Conservation (phyloP, 2,113 vertebrate genomes). For the Lates calcarifer region DNA sequence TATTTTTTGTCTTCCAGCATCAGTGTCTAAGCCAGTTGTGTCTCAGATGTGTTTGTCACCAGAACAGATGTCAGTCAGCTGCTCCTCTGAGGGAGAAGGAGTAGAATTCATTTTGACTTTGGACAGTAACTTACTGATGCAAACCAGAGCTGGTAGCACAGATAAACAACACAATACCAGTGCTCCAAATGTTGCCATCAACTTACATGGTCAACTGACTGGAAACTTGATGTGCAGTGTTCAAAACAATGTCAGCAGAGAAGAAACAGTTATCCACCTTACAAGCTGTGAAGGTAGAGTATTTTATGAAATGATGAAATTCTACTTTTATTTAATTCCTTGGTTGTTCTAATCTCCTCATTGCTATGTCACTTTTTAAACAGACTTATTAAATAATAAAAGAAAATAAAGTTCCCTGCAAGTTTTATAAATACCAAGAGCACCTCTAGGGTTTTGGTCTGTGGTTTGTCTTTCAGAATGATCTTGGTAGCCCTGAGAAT, state of each 20-base stretch:
- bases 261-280: neutral
- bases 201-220: slow-evolving; percentile 32
- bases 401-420: too few species aligned
- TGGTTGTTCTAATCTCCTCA: too few species aligned
- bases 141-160: neutral
- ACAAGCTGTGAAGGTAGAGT: slow-evolving; percentile 33
- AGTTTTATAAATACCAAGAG: too few species aligned
- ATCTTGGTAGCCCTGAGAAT: too few species aligned
- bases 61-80: slow-evolving; percentile 44
- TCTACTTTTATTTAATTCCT: neutral
- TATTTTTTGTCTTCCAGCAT: slow-evolving; percentile 22
- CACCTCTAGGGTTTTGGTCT: too few species aligned
- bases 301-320: neutral
- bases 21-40: slow-evolving; percentile 26
- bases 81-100: slow-evolving; percentile 49
- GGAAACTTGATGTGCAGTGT: slow-evolving; percentile 45
- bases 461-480: too few species aligned
- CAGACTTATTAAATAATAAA: too few species aligned
- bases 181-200: neutral
- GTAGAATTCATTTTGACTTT: slow-evolving; percentile 42
- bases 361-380: too few species aligned
- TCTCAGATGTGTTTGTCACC: slow-evolving; percentile 53
- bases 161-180: neutral
- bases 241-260: slow-evolving; percentile 46
- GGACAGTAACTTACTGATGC: neutral